A percentile compares a stretch with the other conserved stretches of the same genome.
Evolutionary conservation across 2,888 invertebrate species (phyloP).

Genomic region (Keiferia lycopersicella): DNA sequence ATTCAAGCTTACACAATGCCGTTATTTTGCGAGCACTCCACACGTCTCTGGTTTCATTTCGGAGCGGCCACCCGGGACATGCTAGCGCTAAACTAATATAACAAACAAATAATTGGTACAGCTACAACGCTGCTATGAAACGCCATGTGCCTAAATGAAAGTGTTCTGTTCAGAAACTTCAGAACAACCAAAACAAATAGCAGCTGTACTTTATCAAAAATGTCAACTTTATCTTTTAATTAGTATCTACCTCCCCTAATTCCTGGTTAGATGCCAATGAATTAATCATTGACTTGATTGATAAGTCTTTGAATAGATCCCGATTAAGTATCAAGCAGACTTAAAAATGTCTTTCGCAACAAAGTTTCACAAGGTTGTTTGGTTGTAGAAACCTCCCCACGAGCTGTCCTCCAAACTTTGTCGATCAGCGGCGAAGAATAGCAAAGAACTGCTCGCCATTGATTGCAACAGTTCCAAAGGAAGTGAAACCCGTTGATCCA

Average conservation of each 20-base stretch:
- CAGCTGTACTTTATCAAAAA: no score
- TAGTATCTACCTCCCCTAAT: no score
- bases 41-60: slow-evolving; percentile 44
- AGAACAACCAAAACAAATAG: neutral
- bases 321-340: no score
- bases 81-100: slow-evolving; percentile 40
- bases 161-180: neutral
- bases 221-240: no score
- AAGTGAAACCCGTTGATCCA: slow-evolving; percentile 24
- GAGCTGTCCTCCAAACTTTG: neutral
- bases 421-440: slow-evolving; percentile 4
- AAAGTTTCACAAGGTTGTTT: neutral
- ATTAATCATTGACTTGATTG: no score
- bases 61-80: slow-evolving; percentile 38
- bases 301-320: no score
- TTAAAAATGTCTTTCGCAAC: neutral
- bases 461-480: slow-evolving; percentile 26
- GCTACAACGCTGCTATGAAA: neutral
- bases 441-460: slow-evolving; percentile 19
- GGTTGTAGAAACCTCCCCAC: neutral
- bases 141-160: slow-evolving; percentile 1
- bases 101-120: slow-evolving; percentile 23
- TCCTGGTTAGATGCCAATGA: no score
- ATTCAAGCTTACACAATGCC: slow-evolving; percentile 45
- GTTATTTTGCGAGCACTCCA: slow-evolving; percentile 43